Evolutionary conservation across 2,797 vertebrate genomes (phyloP).

Genomic region (Accipiter minullus): DNA sequence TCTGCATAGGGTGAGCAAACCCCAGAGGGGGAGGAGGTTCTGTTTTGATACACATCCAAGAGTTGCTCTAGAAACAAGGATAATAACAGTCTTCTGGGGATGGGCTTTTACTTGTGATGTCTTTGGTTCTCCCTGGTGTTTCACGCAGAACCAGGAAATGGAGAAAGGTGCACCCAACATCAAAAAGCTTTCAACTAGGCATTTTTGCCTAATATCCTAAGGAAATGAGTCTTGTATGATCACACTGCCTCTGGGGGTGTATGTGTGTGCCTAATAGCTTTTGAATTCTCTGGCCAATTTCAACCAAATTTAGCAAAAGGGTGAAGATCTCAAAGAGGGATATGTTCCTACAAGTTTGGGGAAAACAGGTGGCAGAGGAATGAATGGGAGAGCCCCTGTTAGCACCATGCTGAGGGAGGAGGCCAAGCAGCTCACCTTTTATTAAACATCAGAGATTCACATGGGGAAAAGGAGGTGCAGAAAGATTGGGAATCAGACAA

Average conservation of each 20-base stretch:
- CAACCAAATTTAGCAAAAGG: neutral
- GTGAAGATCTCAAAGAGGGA: conserved; percentile 1
- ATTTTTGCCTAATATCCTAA: conserved; percentile 62
- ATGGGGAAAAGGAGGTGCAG: neutral
- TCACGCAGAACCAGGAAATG: conserved; percentile 46
- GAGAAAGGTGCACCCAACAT: conserved; percentile 26
- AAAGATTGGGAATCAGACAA: neutral
- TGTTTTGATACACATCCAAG: conserved; percentile 37
- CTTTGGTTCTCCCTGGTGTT: conserved; percentile 36
- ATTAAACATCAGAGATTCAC: neutral
- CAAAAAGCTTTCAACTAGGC: conserved; percentile 42
- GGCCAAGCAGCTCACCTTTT: neutral
- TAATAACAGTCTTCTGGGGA: conserved; percentile 49
- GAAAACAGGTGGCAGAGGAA: neutral
- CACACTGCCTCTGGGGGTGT: neutral
- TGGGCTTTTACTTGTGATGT: conserved; percentile 54
- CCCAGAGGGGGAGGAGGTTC: conserved; percentile 54
- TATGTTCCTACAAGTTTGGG: neutral
- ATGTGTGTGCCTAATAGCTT: conserved; percentile 43
- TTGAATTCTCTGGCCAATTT: conserved; percentile 1
- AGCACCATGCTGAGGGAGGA: neutral
- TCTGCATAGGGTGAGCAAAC: conserved; percentile 10
- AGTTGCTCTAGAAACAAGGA: conserved; percentile 38
- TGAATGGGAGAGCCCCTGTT: neutral
- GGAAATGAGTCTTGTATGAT: conserved; percentile 54